Conservation (phyloP, 2,797 vertebrate genomes). For the Propithecus deckenii region DNA sequence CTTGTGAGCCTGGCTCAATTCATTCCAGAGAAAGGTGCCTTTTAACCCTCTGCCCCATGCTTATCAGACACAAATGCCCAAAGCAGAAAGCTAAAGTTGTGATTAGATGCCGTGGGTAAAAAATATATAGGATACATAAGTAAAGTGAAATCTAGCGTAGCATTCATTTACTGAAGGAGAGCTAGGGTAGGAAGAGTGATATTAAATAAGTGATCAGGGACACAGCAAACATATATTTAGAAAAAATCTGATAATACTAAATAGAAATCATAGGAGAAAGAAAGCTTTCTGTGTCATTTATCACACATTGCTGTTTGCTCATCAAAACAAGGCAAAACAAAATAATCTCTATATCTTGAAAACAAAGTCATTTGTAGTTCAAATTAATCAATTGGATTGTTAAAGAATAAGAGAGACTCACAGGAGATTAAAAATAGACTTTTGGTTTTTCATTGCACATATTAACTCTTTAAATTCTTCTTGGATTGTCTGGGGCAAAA, state of each 20-base stretch:
- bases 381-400: not conserved
- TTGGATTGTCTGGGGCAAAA: conserved; percentile 58
- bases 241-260: not conserved
- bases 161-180: not conserved
- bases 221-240: not conserved
- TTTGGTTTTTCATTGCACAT: not conserved
- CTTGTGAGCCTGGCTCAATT: not conserved
- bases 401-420: conserved; percentile 17
- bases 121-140: not conserved
- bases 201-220: not conserved
- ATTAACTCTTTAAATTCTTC: conserved; percentile 49
- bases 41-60: not conserved
- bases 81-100: not conserved
- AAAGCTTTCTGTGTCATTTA: not conserved
- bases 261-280: not conserved
- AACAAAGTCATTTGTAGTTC: not conserved
- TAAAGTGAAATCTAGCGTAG: not conserved
- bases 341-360: not conserved
- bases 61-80: not conserved
- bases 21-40: not conserved
- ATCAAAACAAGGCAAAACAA: conserved; percentile 31
- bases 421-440: not conserved
- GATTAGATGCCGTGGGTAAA: not conserved
- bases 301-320: not conserved
- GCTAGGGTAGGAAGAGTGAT: not conserved